A percentile compares a stretch with the other conserved stretches of the same genome.
These are phyloP conservation scores for Eupleurogrammus muticus DNA, from an alignment of 2,797 vertebrate genomes.

Conservation along the genomic window DNA sequence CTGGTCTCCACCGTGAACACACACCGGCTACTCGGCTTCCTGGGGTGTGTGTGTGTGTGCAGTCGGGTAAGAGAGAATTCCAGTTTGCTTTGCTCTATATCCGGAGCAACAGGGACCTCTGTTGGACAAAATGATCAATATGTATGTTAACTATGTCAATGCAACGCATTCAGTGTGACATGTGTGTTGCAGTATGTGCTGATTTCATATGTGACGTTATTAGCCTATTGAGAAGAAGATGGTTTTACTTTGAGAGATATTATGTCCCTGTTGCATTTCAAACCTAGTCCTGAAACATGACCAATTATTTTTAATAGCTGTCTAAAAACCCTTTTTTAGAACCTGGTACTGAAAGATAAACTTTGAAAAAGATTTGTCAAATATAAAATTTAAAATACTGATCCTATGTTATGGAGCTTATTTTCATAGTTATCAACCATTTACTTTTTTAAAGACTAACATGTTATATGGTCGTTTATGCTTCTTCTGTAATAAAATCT, in stretches of 20 bases:
- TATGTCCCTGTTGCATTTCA: too few relatives aligned
- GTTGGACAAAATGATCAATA: conserved; percentile 46
- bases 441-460: background rate
- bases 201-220: background rate
- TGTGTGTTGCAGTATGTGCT: background rate
- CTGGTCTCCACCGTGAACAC: conserved; percentile 12
- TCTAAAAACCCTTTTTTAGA: background rate
- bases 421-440: background rate
- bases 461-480: background rate
- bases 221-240: background rate
- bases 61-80: background rate
- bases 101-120: conserved; percentile 74
- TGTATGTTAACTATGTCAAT: conserved; percentile 15
- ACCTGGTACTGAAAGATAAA: background rate
- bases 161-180: background rate
- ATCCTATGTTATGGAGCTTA: background rate
- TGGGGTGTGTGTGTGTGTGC: conserved; percentile 4
- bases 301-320: background rate
- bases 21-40: conserved; percentile 6
- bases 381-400: background rate
- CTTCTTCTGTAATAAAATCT: background rate
- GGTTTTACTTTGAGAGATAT: background rate
- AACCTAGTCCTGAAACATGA: background rate
- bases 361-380: background rate
- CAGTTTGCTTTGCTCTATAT: conserved; percentile 9